Evolutionary conservation across 2,113 vertebrate species (phyloP), one percentile per base, ranked within the genome.

Genomic region (Clinocottus analis): DNA sequence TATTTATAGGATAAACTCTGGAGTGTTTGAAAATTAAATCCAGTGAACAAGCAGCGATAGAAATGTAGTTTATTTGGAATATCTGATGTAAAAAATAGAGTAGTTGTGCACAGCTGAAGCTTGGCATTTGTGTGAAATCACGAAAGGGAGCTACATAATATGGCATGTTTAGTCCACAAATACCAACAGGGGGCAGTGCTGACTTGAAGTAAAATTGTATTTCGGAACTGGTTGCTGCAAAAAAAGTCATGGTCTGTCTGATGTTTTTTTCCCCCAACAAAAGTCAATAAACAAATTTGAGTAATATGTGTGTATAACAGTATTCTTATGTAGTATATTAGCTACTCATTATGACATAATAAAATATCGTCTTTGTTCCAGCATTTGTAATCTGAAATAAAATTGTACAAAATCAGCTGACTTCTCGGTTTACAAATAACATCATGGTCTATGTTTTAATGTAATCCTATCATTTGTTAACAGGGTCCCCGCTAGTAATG

Each of bases 171-270:
- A 35, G 29, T 47, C 3, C 53, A 33, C 1, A 45, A 9, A 14
- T 7, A 61, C 81, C 87, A 85, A 41, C 69, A 88, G 90, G 76
- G 75, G 87, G 80, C 87, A 83, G 80, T 66, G 71, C 17, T 64
- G 37, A 61, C 53, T 21, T 37, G 5, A 2, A 23, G 25, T 14
- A 82, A 65, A 51, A 25, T 5, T n/a, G 4, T 8, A n/a, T 39
- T 3, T 16, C 10, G 3, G 1, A 62, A 64, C 58, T 64, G 31
- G 37, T 59, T 21, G 43, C 47, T 43, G 3, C 3, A 49, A 51
- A 21, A 65, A 29, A 39, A 37, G 4, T 12, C 2, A 33, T 47
- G 7, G 43, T 43, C 7, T 41, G 41, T 1, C 33, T 37, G 55
- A 58, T 64, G 47, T 27, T 45, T 64, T 13, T 25, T 27, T 47